Conservation (phyloP, 2,113 vertebrate genomes). For the Eidolon helvum region DNA sequence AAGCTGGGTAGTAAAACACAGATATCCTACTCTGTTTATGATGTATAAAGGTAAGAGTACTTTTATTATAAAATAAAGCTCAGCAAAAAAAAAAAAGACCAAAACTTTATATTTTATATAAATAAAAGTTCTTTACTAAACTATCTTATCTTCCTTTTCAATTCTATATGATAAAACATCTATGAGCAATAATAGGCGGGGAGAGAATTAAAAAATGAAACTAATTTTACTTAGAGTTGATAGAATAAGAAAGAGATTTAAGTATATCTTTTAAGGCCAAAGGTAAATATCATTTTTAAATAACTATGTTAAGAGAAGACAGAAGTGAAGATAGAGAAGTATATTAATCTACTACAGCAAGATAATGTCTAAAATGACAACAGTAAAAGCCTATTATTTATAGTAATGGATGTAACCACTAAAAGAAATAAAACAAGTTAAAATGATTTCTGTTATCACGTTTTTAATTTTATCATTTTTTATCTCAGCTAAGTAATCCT, state of each 20-base stretch:
- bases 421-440: conserved; percentile 25
- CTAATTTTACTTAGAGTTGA: not conserved
- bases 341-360: not conserved
- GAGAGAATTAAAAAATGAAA: conserved; percentile 3
- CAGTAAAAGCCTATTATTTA: not conserved
- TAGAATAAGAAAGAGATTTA: not conserved
- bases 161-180: not conserved
- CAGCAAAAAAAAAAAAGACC: not conserved
- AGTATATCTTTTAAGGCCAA: not conserved
- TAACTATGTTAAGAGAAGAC: not conserved
- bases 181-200: not conserved
- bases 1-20: not conserved
- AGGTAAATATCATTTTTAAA: conserved; percentile 19
- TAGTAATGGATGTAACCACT: not conserved
- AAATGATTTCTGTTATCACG: not conserved
- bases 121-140: not conserved
- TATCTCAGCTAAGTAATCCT: not conserved
- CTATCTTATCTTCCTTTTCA: not conserved
- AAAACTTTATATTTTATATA: not conserved
- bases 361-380: not conserved
- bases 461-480: conserved; percentile 50
- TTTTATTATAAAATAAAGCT: not conserved
- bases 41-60: not conserved
- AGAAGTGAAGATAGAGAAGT: not conserved
- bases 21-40: not conserved